These are phyloP conservation scores for Clarias magur DNA, from an alignment of 2,113 vertebrate species.

Conservation along the genomic window DNA sequence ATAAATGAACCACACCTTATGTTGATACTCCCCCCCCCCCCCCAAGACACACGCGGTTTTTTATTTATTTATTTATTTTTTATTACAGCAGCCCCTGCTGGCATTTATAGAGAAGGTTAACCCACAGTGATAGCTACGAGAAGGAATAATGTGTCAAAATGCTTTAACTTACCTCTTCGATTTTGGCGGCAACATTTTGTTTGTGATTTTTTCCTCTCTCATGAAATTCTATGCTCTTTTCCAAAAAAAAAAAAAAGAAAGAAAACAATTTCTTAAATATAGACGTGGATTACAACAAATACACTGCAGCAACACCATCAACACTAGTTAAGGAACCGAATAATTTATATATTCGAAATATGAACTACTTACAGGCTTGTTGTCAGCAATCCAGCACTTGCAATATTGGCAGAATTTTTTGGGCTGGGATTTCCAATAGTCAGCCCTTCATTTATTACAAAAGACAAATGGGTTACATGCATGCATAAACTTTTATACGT, in stretches of 20 bases:
- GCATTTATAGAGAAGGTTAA: no score
- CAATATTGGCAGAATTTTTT: constrained; percentile 99
- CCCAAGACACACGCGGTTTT: constrained; percentile 2
- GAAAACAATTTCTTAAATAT: background rate
- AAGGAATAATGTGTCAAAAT: background rate
- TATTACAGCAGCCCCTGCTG: constrained; percentile 3
- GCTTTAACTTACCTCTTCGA: constrained; percentile 81
- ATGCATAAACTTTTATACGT: background rate
- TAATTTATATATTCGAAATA: no score
- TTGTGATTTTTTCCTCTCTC: constrained; percentile 99
- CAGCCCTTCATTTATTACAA: constrained; percentile 78
- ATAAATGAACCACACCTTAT: background rate
- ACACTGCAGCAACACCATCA: background rate
- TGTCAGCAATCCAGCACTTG: constrained; percentile 99
- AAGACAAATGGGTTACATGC: background rate
- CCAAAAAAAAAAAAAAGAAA: constrained; percentile 22
- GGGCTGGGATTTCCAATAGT: constrained; percentile 99
- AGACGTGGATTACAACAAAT: background rate
- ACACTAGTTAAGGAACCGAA: background rate
- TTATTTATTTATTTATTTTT: background rate
- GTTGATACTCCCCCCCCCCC: background rate
- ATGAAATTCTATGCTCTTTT: constrained; percentile 92
- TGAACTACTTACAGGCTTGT: constrained; percentile 86
- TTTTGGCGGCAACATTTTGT: constrained; percentile 96
- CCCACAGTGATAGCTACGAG: background rate